Percentiles rank a stretch among this genome's conserved stretches.
These are phyloP conservation scores for Emesis castigata DNA, from an alignment of 2,888 invertebrate genomes.

Conservation along the genomic window DNA sequence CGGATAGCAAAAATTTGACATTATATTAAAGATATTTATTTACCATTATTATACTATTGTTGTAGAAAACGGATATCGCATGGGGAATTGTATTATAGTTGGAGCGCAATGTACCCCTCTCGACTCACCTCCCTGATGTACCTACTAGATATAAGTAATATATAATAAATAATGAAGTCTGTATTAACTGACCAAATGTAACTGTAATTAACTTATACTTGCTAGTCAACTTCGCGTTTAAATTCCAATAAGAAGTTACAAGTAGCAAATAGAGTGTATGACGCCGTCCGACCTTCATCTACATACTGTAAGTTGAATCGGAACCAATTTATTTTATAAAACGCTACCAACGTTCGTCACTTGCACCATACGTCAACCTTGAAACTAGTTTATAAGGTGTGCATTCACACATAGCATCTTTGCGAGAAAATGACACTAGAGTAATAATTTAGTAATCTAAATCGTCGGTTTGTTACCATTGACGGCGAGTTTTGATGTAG, in stretches of 20 bases:
- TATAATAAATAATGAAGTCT: no score
- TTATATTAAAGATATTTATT: no score
- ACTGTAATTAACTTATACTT: not conserved
- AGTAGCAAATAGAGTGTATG: not conserved
- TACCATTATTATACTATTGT: no score
- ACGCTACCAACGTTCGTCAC: not conserved
- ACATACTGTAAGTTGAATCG: not conserved
- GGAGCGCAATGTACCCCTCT: not conserved
- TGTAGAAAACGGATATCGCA: not conserved
- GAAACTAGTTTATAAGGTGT: not conserved
- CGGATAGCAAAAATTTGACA: no score
- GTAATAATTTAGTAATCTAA: not conserved
- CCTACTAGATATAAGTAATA: no score
- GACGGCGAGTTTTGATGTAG: not conserved
- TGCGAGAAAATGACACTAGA: not conserved
- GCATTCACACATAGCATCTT: not conserved
- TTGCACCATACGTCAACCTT: not conserved
- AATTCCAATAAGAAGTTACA: not conserved
- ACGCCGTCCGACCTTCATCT: not conserved
- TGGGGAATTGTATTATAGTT: not conserved
- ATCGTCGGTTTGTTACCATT: not conserved
- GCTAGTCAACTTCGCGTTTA: not conserved
- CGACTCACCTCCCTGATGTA: no score
- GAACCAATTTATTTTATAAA: not conserved
- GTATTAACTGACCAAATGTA: not conserved